Evolutionary conservation across 2,888 invertebrate species (phyloP).

Genomic region (Drosophila nr. perissopoda): DNA sequence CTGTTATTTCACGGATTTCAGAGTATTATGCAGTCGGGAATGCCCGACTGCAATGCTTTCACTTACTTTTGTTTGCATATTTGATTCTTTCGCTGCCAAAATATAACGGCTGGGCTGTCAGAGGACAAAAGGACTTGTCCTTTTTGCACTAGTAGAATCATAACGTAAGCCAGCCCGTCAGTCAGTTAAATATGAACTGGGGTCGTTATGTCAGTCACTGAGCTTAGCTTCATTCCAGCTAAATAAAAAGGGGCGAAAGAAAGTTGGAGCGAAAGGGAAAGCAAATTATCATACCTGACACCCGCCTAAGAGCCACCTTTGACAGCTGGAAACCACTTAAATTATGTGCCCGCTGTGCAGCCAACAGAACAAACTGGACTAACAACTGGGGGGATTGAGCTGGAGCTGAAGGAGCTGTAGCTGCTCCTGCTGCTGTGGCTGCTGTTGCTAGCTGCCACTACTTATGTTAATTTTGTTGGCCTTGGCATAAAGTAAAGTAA

Average conservation of each 20-base stretch:
- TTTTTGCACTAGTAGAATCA: slow-evolving; percentile 45
- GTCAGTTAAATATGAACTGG: slow-evolving; percentile 49
- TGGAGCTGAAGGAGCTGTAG: slow-evolving; percentile 6
- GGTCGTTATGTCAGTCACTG: slow-evolving; percentile 60
- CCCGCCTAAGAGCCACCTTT: slow-evolving; percentile 56
- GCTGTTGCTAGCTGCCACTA: slow-evolving; percentile 17
- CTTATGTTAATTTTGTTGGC: slow-evolving; percentile 70
- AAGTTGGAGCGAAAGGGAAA: slow-evolving; percentile 12
- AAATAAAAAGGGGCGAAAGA: slow-evolving; percentile 7
- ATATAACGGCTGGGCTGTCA: slow-evolving; percentile 57
- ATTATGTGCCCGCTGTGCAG: slow-evolving; percentile 74
- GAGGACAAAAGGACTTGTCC: slow-evolving; percentile 43
- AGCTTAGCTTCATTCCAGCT: slow-evolving; percentile 43
- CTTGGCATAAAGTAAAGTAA: slow-evolving; percentile 58
- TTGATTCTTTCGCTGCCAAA: slow-evolving; percentile 9
- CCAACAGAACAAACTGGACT: slow-evolving; percentile 43
- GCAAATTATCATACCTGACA: slow-evolving; percentile 58
- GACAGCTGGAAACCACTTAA: slow-evolving; percentile 82
- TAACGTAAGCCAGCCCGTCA: slow-evolving; percentile 51
- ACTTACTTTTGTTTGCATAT: slow-evolving; percentile 3
- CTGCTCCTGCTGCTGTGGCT: slow-evolving; percentile 6
- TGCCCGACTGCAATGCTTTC: background rate
- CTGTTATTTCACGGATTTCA: background rate
- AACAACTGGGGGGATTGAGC: slow-evolving; percentile 8
- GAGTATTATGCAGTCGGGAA: background rate